Evolutionary conservation across 2,113 vertebrate species (phyloP), one percentile per base, ranked within the genome.

Genomic region (Triplophysa tibetana): DNA sequence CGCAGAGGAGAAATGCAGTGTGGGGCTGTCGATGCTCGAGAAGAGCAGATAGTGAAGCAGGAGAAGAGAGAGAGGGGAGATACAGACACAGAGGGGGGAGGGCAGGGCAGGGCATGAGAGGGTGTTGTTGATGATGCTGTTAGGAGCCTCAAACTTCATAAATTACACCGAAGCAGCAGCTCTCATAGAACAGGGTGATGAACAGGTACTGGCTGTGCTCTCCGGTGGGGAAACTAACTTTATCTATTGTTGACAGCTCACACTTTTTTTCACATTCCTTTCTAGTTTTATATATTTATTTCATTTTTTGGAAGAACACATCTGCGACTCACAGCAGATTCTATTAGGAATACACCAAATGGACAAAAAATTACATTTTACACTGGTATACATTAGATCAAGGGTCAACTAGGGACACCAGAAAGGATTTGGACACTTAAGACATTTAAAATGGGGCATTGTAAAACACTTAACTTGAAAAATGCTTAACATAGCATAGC

Each of bases 121-220:
- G 80, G 58, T 43, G 78, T 81, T 81, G 83, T 79, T 82, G 80
- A 82, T 84, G 80, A 79, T 82, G 66, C 65, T 50, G 76, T 79
- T 84, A 79, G 52, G 60, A 78, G 58, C 41, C 54, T 65, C 61
- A 45, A 64, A 64, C 70, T 82, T 82, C 77, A 82, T 85, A 82
- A 85, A 79, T 79, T 79, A 79, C 83, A 77, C 77, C 26, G 72
- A 64, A 85, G 81, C 72, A 82, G 80, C 52, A 81, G 45, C 81
- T 81, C 82, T 83, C 78, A 77, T 50, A 70, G 63, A 81, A 56
- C 56, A 66, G 2, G 24, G 24, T 76, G 80, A 79, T 70, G 60
- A 82, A 85, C 83, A 56, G 52, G 26, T 66, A 23, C 80, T 60
- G 79, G 64, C n/a, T 65, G 21, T 45, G 45, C 70, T 75, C 14